Evolutionary conservation across 2,888 invertebrate species (phyloP).

Genomic region (Silvanus unidentatus): DNA sequence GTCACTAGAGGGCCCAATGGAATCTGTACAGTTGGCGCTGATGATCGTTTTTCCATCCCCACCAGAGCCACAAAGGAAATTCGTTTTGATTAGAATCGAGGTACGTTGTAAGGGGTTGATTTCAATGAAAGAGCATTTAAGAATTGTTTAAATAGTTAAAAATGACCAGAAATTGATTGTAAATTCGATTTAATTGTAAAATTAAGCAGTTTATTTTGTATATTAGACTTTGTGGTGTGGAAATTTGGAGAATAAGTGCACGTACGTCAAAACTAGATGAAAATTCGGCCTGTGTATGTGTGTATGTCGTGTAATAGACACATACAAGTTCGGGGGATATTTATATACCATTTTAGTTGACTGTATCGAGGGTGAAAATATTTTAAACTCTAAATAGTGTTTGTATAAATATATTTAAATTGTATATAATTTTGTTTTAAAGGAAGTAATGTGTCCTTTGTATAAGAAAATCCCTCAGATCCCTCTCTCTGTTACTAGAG

Average conservation of each 20-base stretch:
- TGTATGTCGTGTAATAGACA: constrained; percentile 37
- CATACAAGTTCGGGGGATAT: constrained; percentile 25
- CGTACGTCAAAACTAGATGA: constrained; percentile 37
- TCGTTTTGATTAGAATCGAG: not conserved
- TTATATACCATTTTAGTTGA: constrained; percentile 27
- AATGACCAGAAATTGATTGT: too few relatives aligned
- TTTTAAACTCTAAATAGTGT: not conserved
- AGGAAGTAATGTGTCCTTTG: too few relatives aligned
- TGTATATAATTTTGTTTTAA: too few relatives aligned
- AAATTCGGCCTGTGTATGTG: constrained; percentile 33
- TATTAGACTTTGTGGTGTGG: too few relatives aligned
- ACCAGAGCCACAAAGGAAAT: too few relatives aligned
- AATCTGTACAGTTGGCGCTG: not conserved
- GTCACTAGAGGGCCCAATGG: not conserved
- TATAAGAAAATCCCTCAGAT: too few relatives aligned
- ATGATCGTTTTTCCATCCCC: not conserved
- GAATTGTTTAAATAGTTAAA: not conserved
- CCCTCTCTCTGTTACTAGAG: too few relatives aligned
- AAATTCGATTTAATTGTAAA: too few relatives aligned
- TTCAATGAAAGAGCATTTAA: not conserved
- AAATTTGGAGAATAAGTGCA: too few relatives aligned
- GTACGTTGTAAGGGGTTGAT: not conserved
- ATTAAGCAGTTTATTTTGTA: too few relatives aligned
- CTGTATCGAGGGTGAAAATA: constrained; percentile 15
- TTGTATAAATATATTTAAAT: too few relatives aligned